Evolutionary conservation across 2,797 vertebrate species (phyloP), one percentile per base, ranked within the genome.

Genomic region (Takifugu ocellatus): DNA sequence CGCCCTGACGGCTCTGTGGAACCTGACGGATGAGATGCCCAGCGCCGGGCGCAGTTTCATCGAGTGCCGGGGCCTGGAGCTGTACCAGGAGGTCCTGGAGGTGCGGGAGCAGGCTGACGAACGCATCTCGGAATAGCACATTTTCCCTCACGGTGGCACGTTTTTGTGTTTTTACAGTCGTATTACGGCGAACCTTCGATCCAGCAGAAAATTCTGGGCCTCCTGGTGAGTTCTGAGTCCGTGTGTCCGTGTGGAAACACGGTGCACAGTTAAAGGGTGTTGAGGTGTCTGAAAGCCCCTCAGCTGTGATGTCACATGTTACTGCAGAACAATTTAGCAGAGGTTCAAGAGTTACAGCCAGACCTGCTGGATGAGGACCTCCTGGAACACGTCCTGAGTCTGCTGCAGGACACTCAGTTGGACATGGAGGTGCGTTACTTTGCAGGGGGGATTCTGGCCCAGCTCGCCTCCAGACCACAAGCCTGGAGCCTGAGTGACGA

Each of bases 61-160:
- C 66, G 88, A 94, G 86, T 96, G 95, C 73, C 93, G 94, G 82
- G 96, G 96, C 57, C 84, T 98, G 75, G 96, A 96, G 73, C 93
- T 98, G 52, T 98, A 96, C 58, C 93, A 93, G 89, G 93, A 95
- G 75, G 93, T 98, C 68, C 88, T 98, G 48, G 94, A 98, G 95
- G 95, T 98, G 66, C 10, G 62, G 14, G 53, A 61, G 16, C 6
- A 6, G n/a, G 17, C 12, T 24, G 46, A 25, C 48, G 7, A 27
- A 14, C 7, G 24, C 6, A 21, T 5, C 26, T 27, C 14, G 29
- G 16, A 54, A 51, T 61, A 54, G n/a, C 43, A 44, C 43, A n/a
- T 16, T 61, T 51, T 0, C 7, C 11, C 42, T 57, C 21, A 39
- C 42, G 2, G 39, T 60, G 5, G 56, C 3, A 8, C n/a, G 6